Base-by-base conservation (phyloP, 2,888 invertebrate species). In the Siphonodentalium dalli region DNA sequence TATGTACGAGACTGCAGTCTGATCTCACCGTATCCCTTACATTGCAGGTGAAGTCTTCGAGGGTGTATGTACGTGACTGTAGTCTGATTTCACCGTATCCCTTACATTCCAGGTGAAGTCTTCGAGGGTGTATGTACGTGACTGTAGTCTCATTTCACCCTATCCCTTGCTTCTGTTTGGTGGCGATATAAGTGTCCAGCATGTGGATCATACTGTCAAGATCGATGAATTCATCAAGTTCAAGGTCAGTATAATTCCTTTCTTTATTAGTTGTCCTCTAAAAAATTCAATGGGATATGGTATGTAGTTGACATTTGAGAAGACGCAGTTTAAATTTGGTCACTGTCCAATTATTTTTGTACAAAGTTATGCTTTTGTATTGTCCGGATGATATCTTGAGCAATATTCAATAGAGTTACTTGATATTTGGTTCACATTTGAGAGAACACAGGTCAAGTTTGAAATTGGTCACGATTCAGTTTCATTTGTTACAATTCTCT, bases 141-240 rank as follows among this genome's bases (percentile, higher is more conserved):
- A 95, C 76, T 88, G 89, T 0, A 91, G 92, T 0, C 86, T 90
- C 76, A 88, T 94, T 1, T 88, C 89, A 66, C 89, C 92, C 0
- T 85, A 91, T 74, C 89, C 93, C 0, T 79, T 96, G 53, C 83
- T 95, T 29, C 91, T 96, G 77, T 93, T 95, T 78, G 92, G 92
- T 0, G 90, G 93, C 64, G 83, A 84, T 23, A 83, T 88, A 39
- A 71, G 66, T 48, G 75, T 75, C 2, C 72, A 72, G 34, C 70
- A 74, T 45, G 63, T 61, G 13, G 68, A 72, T 1, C 68, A 78
- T 28, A 82, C 82, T 39, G 78, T 86, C 28, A 66, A 75, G 13
- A 77, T 85, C 5, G 84, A 84, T 63, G 74, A 80, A 13, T 78
- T 78, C 66, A 79, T 85, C 11, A 69, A 71, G 27, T 84, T 84